A percentile compares a stretch with the other conserved stretches of the same genome.
These are phyloP conservation scores for Monodelphis domestica DNA, from an alignment of 2,797 vertebrate genomes.

Conservation along the genomic window DNA sequence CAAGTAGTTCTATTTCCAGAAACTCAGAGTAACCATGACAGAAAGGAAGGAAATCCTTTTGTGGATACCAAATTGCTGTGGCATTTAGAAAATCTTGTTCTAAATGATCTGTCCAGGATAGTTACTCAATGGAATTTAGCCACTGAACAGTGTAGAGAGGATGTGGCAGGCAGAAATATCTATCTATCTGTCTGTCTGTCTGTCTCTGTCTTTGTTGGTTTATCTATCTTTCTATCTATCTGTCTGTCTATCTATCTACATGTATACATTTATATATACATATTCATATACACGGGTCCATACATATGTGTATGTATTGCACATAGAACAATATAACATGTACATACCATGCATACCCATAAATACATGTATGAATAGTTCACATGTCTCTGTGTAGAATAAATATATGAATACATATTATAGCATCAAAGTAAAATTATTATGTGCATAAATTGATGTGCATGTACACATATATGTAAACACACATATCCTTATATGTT, in stretches of 20 bases:
- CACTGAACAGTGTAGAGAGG: neutral
- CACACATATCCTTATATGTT: neutral
- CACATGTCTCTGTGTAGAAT: no score
- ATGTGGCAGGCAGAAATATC: neutral
- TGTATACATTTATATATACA: no score
- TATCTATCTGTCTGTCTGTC: neutral
- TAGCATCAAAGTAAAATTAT: no score
- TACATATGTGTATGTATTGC: neutral
- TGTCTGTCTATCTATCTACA: no score
- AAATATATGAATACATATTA: neutral
- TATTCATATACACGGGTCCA: neutral
- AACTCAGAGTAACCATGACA: slow-evolving; percentile 62
- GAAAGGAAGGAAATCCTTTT: slow-evolving; percentile 53
- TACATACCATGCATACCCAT: no score
- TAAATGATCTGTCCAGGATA: slow-evolving; percentile 62
- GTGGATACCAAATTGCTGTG: slow-evolving; percentile 56
- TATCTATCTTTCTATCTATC: no score
- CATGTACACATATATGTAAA: neutral
- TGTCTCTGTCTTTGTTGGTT: no score
- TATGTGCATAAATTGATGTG: no score
- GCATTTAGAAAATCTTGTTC: slow-evolving; percentile 73
- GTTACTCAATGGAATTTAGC: slow-evolving; percentile 50
- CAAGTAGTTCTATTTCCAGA: slow-evolving; percentile 53
- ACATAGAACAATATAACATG: no score
- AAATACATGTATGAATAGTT: no score